phyloP scores from a whole-genome alignment of 2,888 invertebrate species.

The Hylaea fasciaria region DNA sequence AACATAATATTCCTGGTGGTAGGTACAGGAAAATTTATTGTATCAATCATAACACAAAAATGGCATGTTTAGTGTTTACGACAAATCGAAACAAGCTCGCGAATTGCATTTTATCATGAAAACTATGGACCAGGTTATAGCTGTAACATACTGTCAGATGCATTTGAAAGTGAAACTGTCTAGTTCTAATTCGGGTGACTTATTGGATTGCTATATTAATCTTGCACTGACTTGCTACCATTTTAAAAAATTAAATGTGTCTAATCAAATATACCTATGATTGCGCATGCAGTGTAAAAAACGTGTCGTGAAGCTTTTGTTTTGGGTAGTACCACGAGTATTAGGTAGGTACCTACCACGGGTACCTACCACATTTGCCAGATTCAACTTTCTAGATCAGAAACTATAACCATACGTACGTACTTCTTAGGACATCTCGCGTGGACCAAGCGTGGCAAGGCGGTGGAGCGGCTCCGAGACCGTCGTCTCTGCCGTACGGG shows the following conservation, averaged over 20 bases:
- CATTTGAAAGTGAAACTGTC: background rate
- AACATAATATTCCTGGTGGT: constrained; percentile 23
- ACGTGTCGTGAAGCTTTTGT: no score
- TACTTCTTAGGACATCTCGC: constrained; percentile 82
- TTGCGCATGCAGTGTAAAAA: no score
- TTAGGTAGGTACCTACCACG: no score
- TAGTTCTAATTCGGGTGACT: constrained; percentile 2
- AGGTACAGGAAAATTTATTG: constrained; percentile 32
- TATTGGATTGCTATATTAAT: no score
- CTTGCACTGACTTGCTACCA: no score
- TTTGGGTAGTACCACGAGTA: no score
- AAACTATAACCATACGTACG: no score
- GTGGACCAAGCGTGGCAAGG: constrained; percentile 83
- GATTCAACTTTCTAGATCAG: no score
- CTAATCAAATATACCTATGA: no score
- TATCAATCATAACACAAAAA: constrained; percentile 33
- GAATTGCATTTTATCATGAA: constrained; percentile 18
- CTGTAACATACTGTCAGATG: constrained; percentile 5
- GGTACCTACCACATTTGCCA: no score
- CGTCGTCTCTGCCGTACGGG: constrained; percentile 89
- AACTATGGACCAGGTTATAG: background rate
- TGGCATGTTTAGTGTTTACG: constrained; percentile 42
- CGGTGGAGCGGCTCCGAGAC: constrained; percentile 81
- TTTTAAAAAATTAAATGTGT: no score
- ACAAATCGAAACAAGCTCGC: constrained; percentile 21